Percentiles rank a stretch among this genome's conserved stretches.
phyloP scores from a whole-genome alignment of 2,888 invertebrate genomes.

The Leptogaster cylindrica region DNA sequence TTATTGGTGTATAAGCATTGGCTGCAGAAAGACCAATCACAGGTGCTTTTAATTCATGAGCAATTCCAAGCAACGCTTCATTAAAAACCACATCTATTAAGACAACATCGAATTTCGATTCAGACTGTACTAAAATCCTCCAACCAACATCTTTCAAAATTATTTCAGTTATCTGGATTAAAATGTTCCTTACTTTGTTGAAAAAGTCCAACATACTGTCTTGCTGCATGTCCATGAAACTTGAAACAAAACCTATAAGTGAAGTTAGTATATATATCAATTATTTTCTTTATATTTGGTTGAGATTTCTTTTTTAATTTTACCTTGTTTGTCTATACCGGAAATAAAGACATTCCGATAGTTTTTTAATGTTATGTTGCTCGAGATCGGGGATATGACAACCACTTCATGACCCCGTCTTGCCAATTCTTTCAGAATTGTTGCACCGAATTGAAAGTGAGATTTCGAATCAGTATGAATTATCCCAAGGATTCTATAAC shows the following conservation, averaged over 20 bases:
- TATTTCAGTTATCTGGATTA: conserved; percentile 50
- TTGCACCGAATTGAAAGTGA: conserved; percentile 55
- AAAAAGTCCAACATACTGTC: background rate
- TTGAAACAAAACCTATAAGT: conserved; percentile 23
- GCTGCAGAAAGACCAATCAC: conserved; percentile 49
- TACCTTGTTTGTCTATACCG: too few relatives aligned
- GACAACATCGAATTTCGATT: conserved; percentile 59
- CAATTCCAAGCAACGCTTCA: conserved; percentile 58
- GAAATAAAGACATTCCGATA: conserved; percentile 51
- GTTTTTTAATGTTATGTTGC: conserved; percentile 52
- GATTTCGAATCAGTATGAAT: conserved; percentile 45
- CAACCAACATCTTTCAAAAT: conserved; percentile 52
- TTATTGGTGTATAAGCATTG: conserved; percentile 37
- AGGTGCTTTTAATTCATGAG: conserved; percentile 51
- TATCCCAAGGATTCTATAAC: conserved; percentile 30
- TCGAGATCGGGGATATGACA: conserved; percentile 54
- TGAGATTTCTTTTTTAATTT: too few relatives aligned
- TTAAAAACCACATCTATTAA: conserved; percentile 58
- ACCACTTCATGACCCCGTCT: conserved; percentile 59
- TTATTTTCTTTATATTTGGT: too few relatives aligned
- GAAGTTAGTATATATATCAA: conserved; percentile 16
- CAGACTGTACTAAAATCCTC: conserved; percentile 52
- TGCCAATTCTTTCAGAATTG: conserved; percentile 55
- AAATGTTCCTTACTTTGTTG: conserved; percentile 51
- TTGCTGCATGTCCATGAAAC: background rate